Base-by-base conservation (phyloP, 2,888 invertebrate genomes). In the Latheticus oryzae region DNA sequence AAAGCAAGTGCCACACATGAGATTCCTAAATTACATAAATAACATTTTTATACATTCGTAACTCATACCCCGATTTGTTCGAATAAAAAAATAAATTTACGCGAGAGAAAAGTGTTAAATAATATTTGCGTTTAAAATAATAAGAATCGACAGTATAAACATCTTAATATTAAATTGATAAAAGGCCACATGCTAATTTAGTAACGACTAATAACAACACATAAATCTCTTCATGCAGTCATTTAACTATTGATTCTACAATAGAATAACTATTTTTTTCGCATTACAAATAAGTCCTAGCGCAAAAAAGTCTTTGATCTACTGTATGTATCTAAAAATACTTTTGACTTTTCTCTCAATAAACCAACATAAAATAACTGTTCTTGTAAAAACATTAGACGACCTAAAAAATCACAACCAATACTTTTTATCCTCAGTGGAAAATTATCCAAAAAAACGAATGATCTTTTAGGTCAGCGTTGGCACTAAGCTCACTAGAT, bases 401-500 rank as follows among this genome's bases (percentile, higher is more conserved):
- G 23, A 40, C 40, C 23, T 40, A 51, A 51, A 50, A 50, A 51
- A 51, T 23, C 50, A 48, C 48, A 33, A n/a, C 8, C 17, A 17
- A 28, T 47, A 33, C 30, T 19, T 17, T 11, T 43, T 17, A 43
- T n/a, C 12, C 11, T 28, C 11, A 28, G 12, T 9, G 9, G 28
- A 28, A n/a, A 28, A 28, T 28, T 11, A 17, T 19, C 12, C 2
- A 5, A 9, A 21, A 38, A 15, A 21, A 5, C 7, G 7, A n/a
- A 28, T 19, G 50, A 15, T 53, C 33, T 26, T 47, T 47, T 40
- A 55, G 48, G 30, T 42, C 21, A 9, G 5, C 40, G 71, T 76
- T 76, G 76, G 75, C 75, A 76, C 76, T 70, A 74, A 70, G 71
- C 73, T 74, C 69, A 67, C 73, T 72, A 72, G n/a, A 68, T 57